Conservation (phyloP, 2,797 vertebrate genomes). For the Enteromius paludinosus region DNA sequence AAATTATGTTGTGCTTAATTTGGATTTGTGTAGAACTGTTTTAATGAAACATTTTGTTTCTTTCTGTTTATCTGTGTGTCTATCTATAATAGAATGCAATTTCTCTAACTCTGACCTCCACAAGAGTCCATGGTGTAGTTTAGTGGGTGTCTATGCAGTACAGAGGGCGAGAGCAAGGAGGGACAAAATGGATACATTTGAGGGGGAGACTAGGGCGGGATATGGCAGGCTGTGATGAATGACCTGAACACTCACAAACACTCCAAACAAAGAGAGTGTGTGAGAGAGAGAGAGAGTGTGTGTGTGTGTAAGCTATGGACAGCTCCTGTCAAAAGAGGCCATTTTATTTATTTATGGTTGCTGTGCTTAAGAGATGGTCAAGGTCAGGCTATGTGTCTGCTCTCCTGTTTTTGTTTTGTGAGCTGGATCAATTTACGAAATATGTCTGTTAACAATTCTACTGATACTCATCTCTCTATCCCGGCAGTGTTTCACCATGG, state of each 20-base stretch:
- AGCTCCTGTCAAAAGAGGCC: slow-evolving; percentile 76
- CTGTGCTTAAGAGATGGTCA: slow-evolving; percentile 82
- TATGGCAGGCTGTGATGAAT: slow-evolving; percentile 77
- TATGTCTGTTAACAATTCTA: slow-evolving; percentile 82
- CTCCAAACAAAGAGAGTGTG: slow-evolving; percentile 70
- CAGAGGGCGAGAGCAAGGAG: slow-evolving; percentile 73
- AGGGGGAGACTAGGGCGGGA: slow-evolving; percentile 67
- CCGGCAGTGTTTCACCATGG: slow-evolving; percentile 67
- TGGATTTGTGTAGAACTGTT: background rate
- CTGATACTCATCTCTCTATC: slow-evolving; percentile 58
- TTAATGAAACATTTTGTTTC: background rate
- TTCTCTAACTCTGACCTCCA: slow-evolving; percentile 73
- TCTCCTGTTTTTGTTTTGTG: slow-evolving; percentile 77
- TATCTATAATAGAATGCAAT: slow-evolving; percentile 45
- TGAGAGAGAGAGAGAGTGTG: slow-evolving; percentile 19
- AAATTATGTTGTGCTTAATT: background rate
- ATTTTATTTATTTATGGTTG: slow-evolving; percentile 83
- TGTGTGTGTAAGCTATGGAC: slow-evolving; percentile 69
- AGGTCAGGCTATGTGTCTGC: slow-evolving; percentile 80
- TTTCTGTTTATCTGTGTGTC: background rate
- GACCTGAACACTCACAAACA: slow-evolving; percentile 75
- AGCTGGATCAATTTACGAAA: slow-evolving; percentile 82
- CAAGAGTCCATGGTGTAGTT: slow-evolving; percentile 73
- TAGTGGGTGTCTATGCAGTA: slow-evolving; percentile 70
- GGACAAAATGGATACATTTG: slow-evolving; percentile 79